Evolutionary conservation across 2,797 vertebrate species (phyloP), one percentile per base, ranked within the genome.

Genomic region (Amphiprion clarkii): DNA sequence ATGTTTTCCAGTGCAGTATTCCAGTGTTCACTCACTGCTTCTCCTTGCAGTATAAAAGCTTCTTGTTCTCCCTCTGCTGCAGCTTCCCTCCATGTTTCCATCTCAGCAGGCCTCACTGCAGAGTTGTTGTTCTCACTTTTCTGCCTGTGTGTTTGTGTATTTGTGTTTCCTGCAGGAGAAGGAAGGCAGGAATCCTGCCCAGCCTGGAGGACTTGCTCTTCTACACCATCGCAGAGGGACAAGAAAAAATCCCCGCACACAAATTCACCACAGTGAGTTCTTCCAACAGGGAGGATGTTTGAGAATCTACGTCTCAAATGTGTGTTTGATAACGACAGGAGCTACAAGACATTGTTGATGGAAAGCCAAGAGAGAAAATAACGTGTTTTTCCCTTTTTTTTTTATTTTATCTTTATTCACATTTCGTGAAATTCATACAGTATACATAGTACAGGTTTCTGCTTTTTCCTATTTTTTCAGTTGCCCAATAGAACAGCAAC

Each of bases 141-240:
- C 63, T 40, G 44, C 27, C 12, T 7, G 25, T 55, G 10, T 59
- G 25, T 81, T 1, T 86, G 44, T 77, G 6, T 74, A 0, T 36
- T 21, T 69, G 10, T 65, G 49, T 74, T 25, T 17, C 54, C 79
- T 74, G 10, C 86, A 99, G 98, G 95, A 98, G 97, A 96, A 93
- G 95, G 64, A 98, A 98, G 84, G 96, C 96, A 60, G 97, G 98
- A 86, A 96, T 98, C 76, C 94, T 98, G 84, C 98, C 96, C 87
- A 99, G 98, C 63, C 95, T 99, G 93, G 98, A 99, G 92, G 98
- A 99, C 92, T 95, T 99, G 54, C 96, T 99, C 72, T 99, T 99
- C 92, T 99, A 99, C 93, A 99, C 98, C 76, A 99, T 99, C 85
- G 98, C 98, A 44, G 98, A 98, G 93, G 98, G 98, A 79, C 97